phyloP scores from a whole-genome alignment of 1,140 invertebrate genomes.

The Aporrectodea caliginosa region DNA sequence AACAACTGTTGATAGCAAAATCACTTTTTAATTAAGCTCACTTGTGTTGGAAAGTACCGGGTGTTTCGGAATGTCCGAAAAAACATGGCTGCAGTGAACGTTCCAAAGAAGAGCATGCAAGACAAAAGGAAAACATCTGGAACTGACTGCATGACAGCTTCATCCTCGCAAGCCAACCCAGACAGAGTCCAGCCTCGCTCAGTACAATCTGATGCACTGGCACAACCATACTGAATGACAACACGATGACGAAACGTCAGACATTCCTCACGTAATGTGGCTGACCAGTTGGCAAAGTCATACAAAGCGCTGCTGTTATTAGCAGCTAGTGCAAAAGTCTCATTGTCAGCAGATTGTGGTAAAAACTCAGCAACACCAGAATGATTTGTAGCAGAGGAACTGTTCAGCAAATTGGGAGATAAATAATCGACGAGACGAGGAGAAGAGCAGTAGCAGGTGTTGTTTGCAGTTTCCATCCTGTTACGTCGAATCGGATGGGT shows the following conservation, averaged over 20 bases:
- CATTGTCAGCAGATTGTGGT: background rate
- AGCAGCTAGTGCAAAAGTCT: background rate
- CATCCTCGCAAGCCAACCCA: slow-evolving; percentile 34
- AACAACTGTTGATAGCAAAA: too few relatives aligned
- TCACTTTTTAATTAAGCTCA: too few relatives aligned
- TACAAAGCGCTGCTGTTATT: background rate
- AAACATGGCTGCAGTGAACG: slow-evolving; percentile 48
- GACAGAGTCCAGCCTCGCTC: slow-evolving; percentile 19
- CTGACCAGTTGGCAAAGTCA: slow-evolving; percentile 10
- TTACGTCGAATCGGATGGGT: slow-evolving; percentile 18
- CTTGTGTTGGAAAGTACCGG: slow-evolving; percentile 28
- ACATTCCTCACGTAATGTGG: background rate
- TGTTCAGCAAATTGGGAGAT: too few relatives aligned
- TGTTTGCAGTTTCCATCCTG: background rate
- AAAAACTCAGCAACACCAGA: too few relatives aligned
- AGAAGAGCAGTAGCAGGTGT: background rate
- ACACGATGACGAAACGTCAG: slow-evolving; percentile 22
- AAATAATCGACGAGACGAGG: too few relatives aligned
- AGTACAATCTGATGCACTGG: slow-evolving; percentile 37
- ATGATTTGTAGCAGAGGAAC: too few relatives aligned
- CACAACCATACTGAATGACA: slow-evolving; percentile 37
- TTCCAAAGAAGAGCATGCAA: slow-evolving; percentile 49
- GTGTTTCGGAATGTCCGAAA: slow-evolving; percentile 36
- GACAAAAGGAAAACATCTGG: slow-evolving; percentile 53
- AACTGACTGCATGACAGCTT: slow-evolving; percentile 22